Evolutionary conservation across 2,888 invertebrate species (phyloP), one percentile per base, ranked within the genome.

Genomic region (Drosophila eohydei): DNA sequence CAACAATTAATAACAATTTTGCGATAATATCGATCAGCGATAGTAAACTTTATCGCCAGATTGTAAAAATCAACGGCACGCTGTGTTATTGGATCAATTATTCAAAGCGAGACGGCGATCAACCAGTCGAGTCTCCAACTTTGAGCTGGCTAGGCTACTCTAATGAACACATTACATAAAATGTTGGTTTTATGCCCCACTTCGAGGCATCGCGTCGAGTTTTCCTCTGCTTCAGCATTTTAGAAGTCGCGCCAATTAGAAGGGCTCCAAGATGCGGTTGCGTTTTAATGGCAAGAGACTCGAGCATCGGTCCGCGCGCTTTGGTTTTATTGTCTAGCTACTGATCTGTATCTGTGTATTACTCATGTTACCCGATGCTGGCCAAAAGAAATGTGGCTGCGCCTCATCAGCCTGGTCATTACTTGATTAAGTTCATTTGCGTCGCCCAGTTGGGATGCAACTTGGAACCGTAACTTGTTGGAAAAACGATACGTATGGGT

Each of bases 121-220:
- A 59, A 63, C 38, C 41, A 58, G 32, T 60, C 65, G 38, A 32
- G 56, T 28, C 34, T 5, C n/a, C 26, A 34, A 30, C 32, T 32
- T 34, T 26, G 44, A 57, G 54, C 60, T 58, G 72, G 44, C 51
- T 67, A 52, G 72, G 58, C 68, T 59, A 70, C 85, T 88, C 86
- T 84, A 84, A 84, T 88, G 84, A 84, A 88, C 84, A 84, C 84
- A 84, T 84, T 84, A 84, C 88, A 84, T 84, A 84, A 84, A 84
- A 88, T 74, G 71, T 85, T 83, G 79, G 72, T 84, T 84, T 84
- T 85, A 84, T 84, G 88, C 74, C 69, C 88, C 87, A 84, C 84
- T 87, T 81, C 43, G 70, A 68, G 66, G 44, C 64, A 67, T 28
- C 69, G 74, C 55, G 52, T 75, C 51, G 66, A 36, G 48, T 56